phyloP scores from a whole-genome alignment of 2,113 vertebrate species.

The Pterophyllum scalare region DNA sequence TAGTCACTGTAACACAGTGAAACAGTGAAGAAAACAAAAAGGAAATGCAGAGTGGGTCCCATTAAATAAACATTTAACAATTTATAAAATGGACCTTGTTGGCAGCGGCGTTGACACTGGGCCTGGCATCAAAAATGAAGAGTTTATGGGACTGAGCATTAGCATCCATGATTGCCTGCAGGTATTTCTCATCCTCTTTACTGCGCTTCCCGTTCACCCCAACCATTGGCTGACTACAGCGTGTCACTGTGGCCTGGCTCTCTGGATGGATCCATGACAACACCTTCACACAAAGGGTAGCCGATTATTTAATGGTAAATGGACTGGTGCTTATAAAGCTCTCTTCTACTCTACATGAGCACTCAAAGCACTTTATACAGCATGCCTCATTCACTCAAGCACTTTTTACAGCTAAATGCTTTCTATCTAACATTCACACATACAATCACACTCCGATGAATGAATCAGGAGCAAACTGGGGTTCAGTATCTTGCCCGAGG shows the following conservation, averaged over 20 bases:
- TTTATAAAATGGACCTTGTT: constrained; percentile 86
- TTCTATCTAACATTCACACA: too few species aligned
- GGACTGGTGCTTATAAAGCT: too few species aligned
- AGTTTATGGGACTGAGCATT: constrained; percentile 98
- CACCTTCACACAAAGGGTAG: constrained; percentile 80
- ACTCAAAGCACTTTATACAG: too few species aligned
- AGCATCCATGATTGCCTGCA: constrained; percentile 97
- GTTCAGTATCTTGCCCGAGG: too few species aligned
- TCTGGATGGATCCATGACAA: constrained; percentile 98
- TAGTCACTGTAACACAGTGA: background rate
- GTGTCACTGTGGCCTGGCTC: constrained; percentile 93
- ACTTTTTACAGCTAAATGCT: too few species aligned
- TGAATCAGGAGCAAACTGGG: too few species aligned
- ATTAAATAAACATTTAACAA: background rate
- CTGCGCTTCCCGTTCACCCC: constrained; percentile 93
- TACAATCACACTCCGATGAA: too few species aligned
- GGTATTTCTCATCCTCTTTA: constrained; percentile 96
- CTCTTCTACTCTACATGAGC: too few species aligned
- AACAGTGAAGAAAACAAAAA: too few species aligned
- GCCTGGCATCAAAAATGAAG: constrained; percentile 96
- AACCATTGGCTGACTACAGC: constrained; percentile 96
- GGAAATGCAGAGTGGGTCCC: background rate
- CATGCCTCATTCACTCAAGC: too few species aligned
- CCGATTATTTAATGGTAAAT: background rate
- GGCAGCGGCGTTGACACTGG: constrained; percentile 93